Base-by-base conservation (phyloP, 2,888 invertebrate species). In the Ypsolopha sequella region DNA sequence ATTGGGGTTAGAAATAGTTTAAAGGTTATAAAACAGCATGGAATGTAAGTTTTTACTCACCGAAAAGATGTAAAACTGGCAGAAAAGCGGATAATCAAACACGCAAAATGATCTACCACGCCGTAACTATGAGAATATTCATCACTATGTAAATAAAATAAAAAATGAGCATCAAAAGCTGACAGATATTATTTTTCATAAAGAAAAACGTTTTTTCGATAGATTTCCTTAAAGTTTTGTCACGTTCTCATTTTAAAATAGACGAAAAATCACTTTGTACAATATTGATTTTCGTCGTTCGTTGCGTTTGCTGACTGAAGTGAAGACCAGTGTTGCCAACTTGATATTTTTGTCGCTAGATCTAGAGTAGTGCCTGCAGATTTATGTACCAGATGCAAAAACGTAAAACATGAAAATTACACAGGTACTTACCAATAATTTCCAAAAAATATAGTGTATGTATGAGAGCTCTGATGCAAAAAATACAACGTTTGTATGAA, bases 121-220 rank as follows among this genome's bases (percentile, higher is more conserved):
- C 84, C 84, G 85, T 84, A 79, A 80, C 85, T 78, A 82, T 75
- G 82, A 79, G 76, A 80, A 81, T 74, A 80, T 76, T 78, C 82
- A 85, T 85, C 85, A 82, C 85, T 81, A 78, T 79, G 84, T 85
- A 85, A 84, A 82, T 85, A 86, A 85, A 44, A 84, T 84, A 86
- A 86, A 80, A 86, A 86, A 81, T 80, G 85, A 85, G 80, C 85
- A 86, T 86, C 86, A 77, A 85, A 65, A 73, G 78, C 73, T 77
- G 77, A 79, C 70, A 76, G 76, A 71, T 76, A 70, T 73, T 76
- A 79, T 79, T 80, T 80, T 70, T 52, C 48, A 38, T 36, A 77
- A 82, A 76, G 74, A 75, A 78, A 80, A 76, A 73, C 76, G 76
- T 79, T 79, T 77, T 73, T 52, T 78, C 79, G 73, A 75, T 75